phyloP scores from a whole-genome alignment of 2,113 vertebrate genomes.

The Oostethus manadensis region DNA sequence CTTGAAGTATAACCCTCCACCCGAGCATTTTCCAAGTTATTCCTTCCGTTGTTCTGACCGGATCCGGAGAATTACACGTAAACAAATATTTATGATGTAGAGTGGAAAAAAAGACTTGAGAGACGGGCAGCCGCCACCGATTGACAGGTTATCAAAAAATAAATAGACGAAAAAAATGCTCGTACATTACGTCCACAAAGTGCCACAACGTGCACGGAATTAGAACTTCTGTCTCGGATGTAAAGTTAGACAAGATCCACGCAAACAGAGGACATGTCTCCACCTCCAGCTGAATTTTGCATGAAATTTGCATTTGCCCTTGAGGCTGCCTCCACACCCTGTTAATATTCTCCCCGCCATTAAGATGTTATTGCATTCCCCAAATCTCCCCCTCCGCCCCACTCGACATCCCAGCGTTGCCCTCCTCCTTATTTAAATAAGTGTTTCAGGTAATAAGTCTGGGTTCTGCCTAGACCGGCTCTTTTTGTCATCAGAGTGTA shows the following conservation, averaged over 20 bases:
- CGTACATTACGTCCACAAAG: no score
- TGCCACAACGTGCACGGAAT: no score
- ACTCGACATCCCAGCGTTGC: slow-evolving; percentile 24
- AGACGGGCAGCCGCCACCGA: no score
- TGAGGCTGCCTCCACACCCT: slow-evolving; percentile 48
- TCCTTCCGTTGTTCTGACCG: no score
- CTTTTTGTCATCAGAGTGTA: slow-evolving; percentile 42
- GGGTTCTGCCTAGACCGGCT: slow-evolving; percentile 45
- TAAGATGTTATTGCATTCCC: slow-evolving; percentile 59
- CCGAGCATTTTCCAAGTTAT: no score
- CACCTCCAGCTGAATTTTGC: slow-evolving; percentile 52
- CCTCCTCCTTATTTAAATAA: slow-evolving; percentile 42
- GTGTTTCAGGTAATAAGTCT: slow-evolving; percentile 53
- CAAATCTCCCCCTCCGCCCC: slow-evolving; percentile 20
- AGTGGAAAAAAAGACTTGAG: no score
- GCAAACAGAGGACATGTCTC: slow-evolving; percentile 11
- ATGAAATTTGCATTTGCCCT: slow-evolving; percentile 53
- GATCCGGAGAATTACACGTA: no score
- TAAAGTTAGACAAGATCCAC: no score
- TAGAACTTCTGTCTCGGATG: no score
- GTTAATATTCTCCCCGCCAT: slow-evolving; percentile 63
- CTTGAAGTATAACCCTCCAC: no score
- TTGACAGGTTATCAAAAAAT: no score
- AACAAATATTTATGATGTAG: no score
- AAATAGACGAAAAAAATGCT: neutral